A percentile compares a stretch with the other conserved stretches of the same genome.
These are phyloP conservation scores for Drosophila kohkoa DNA, from an alignment of 1,140 invertebrate genomes.

Conservation along the genomic window DNA sequence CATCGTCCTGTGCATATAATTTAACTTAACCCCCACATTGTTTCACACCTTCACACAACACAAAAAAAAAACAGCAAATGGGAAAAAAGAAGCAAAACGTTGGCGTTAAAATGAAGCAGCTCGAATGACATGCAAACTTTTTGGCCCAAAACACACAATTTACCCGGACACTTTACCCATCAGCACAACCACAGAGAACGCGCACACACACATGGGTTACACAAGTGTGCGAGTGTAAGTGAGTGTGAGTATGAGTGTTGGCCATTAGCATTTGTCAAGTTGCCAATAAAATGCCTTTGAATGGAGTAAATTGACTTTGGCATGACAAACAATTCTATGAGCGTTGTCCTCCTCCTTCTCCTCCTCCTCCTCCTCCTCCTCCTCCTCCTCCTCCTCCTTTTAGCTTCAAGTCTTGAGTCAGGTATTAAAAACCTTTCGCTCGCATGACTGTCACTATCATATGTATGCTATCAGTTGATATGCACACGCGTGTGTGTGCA, in stretches of 20 bases:
- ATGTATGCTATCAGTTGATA: slow-evolving; percentile 23
- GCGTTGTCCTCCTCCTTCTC: slow-evolving; percentile 14
- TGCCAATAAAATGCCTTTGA: slow-evolving; percentile 78
- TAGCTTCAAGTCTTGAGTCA: slow-evolving; percentile 22
- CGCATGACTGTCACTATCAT: slow-evolving; percentile 68
- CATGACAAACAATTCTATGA: slow-evolving; percentile 77
- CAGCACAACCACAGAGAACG: slow-evolving; percentile 2
- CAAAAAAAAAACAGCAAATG: slow-evolving; percentile 1
- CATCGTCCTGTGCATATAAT: slow-evolving; percentile 56
- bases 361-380: no score
- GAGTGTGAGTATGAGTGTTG: slow-evolving; percentile 24
- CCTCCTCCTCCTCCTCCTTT: no score
- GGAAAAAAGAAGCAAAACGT: slow-evolving; percentile 15
- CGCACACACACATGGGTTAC: slow-evolving; percentile 19
- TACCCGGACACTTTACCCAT: slow-evolving; percentile 31
- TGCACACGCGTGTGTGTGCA: slow-evolving; percentile 4
- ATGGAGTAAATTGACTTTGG: slow-evolving; percentile 79
- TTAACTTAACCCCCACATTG: slow-evolving; percentile 52
- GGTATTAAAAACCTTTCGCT: slow-evolving; percentile 55
- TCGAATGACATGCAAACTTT: slow-evolving; percentile 81
- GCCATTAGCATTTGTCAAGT: slow-evolving; percentile 64
- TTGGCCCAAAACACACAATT: slow-evolving; percentile 42
- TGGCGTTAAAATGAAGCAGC: slow-evolving; percentile 68
- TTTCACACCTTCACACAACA: slow-evolving; percentile 68
- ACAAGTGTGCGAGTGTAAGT: slow-evolving; percentile 14